Evolutionary conservation across 1,140 invertebrate genomes (phyloP).

Genomic region (Drosophila prosaltans): DNA sequence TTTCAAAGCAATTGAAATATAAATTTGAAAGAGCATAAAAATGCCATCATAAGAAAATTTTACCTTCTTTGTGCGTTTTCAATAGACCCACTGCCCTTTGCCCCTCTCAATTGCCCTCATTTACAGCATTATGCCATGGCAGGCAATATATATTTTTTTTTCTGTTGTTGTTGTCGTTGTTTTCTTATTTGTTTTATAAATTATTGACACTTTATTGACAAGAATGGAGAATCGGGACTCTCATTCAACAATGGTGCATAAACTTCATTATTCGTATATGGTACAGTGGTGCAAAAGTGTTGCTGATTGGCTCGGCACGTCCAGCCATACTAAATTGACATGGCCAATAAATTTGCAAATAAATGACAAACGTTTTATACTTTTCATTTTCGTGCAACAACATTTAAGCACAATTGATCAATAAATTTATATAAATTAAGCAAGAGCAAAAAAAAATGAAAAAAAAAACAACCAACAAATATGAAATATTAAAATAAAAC

Average conservation of each 20-base stretch:
- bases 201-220: slow-evolving; percentile 82
- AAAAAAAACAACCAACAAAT: slow-evolving; percentile 38
- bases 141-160: slow-evolving; percentile 27
- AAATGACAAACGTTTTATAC: slow-evolving; percentile 17
- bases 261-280: slow-evolving; percentile 55
- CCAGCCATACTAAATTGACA: background rate
- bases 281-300: slow-evolving; percentile 61
- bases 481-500: slow-evolving; percentile 68
- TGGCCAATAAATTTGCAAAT: slow-evolving; percentile 38
- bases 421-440: slow-evolving; percentile 41
- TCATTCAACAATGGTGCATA: slow-evolving; percentile 43
- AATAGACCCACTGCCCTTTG: slow-evolving; percentile 10
- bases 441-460: no score
- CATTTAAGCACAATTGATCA: slow-evolving; percentile 47
- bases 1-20: no score
- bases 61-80: background rate
- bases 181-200: slow-evolving; percentile 72
- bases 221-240: slow-evolving; percentile 15
- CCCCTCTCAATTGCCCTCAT: slow-evolving; percentile 14
- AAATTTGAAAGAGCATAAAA: no score
- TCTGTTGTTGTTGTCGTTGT: slow-evolving; percentile 40
- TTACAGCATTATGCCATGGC: slow-evolving; percentile 63
- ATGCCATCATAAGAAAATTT: no score
- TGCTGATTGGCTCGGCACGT: slow-evolving; percentile 8
- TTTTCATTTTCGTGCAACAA: slow-evolving; percentile 16